phyloP scores from a whole-genome alignment of 2,888 invertebrate genomes.

The Pseudococcus viburni region DNA sequence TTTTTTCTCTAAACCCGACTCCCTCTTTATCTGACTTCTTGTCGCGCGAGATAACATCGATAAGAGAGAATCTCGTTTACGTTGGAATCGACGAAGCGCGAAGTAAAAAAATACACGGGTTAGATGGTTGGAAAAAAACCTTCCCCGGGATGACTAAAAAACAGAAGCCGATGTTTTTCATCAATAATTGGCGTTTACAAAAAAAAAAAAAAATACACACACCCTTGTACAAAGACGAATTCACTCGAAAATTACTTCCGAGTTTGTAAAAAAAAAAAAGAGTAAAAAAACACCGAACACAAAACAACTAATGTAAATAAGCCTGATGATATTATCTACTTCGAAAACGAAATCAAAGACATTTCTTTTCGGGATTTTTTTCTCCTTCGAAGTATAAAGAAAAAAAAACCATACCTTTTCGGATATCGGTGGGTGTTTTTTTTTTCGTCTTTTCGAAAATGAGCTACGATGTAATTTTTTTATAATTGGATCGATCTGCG shows the following conservation, averaged over 20 bases:
- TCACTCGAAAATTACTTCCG: constrained; percentile 44
- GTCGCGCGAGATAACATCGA: constrained; percentile 58
- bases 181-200: constrained; percentile 60
- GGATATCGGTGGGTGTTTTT: not conserved
- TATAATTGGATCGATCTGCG: constrained; percentile 32
- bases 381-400: not conserved
- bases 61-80: constrained; percentile 45
- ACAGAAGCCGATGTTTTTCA: constrained; percentile 57
- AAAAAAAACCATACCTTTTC: not conserved
- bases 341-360: constrained; percentile 44
- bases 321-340: constrained; percentile 43
- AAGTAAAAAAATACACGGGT: constrained; percentile 38
- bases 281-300: not conserved
- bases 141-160: not conserved
- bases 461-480: constrained; percentile 1
- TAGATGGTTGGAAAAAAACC: not conserved
- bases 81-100: constrained; percentile 53
- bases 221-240: not conserved
- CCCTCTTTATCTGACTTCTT: constrained; percentile 21
- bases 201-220: constrained; percentile 46
- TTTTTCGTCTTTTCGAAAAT: not conserved
- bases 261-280: not conserved
- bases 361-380: not conserved
- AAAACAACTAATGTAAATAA: constrained; percentile 33
- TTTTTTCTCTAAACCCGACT: not conserved